Percentiles rank a stretch among this genome's conserved stretches.
Conservation (phyloP, 1,140 invertebrate genomes). For the Octopus sinensis region DNA sequence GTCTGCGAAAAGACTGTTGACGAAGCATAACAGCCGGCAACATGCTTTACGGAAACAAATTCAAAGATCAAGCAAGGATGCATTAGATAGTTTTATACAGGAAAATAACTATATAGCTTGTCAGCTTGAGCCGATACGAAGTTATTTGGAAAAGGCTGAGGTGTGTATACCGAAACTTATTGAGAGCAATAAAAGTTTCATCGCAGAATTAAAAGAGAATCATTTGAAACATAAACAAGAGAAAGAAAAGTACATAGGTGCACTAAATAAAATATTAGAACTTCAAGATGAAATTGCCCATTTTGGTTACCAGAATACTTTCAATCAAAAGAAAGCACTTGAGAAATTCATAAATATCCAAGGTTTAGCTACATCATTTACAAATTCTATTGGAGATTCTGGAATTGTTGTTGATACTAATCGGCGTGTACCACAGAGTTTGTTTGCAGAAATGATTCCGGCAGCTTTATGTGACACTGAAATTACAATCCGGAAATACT, state of each 20-base stretch:
- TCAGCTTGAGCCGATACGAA: slow-evolving; percentile 24
- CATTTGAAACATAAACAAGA: slow-evolving; percentile 18
- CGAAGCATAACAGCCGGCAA: neutral
- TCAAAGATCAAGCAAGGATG: slow-evolving; percentile 21
- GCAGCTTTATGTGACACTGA: slow-evolving; percentile 18
- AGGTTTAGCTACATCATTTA: no score
- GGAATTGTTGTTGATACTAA: slow-evolving; percentile 12
- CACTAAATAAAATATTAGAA: slow-evolving; percentile 21
- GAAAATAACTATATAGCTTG: slow-evolving; percentile 20
- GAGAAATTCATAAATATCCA: neutral
- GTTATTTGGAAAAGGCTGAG: slow-evolving; percentile 22
- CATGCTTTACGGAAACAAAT: slow-evolving; percentile 17
- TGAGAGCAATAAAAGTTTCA: slow-evolving; percentile 30
- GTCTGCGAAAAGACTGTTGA: neutral
- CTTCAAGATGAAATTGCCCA: slow-evolving; percentile 21
- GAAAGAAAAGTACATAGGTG: slow-evolving; percentile 18
- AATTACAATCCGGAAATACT: slow-evolving; percentile 28
- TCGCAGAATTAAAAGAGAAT: slow-evolving; percentile 34
- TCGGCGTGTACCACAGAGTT: slow-evolving; percentile 12
- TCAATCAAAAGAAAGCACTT: neutral
- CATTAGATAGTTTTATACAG: slow-evolving; percentile 16
- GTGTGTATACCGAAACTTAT: slow-evolving; percentile 36
- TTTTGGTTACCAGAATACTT: slow-evolving; percentile 22
- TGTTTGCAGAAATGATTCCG: slow-evolving; percentile 23
- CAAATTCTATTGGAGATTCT: slow-evolving; percentile 17